Evolutionary conservation across 1,140 invertebrate species (phyloP).

Genomic region (Octopus bimaculoides): DNA sequence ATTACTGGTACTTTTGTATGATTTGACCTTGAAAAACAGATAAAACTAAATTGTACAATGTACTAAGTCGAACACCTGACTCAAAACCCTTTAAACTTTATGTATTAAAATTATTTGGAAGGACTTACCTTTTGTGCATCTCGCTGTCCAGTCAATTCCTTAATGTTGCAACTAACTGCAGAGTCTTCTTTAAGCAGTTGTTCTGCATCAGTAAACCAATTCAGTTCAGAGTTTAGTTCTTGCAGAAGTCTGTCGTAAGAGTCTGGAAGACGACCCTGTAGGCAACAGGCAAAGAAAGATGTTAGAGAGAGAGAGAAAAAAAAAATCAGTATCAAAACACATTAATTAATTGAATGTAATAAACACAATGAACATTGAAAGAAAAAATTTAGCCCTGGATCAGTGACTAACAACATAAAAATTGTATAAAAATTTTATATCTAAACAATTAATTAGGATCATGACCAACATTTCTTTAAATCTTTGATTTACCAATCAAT

Average conservation of each 20-base stretch:
- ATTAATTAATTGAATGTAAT: no score
- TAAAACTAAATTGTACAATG: no score
- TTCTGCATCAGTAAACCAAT: conserved; percentile 86
- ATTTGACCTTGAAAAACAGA: no score
- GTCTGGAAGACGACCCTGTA: conserved; percentile 42
- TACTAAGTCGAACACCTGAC: no score
- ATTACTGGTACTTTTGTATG: no score
- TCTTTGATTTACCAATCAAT: no score
- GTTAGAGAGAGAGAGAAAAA: background rate
- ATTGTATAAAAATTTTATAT: no score
- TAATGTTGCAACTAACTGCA: conserved; percentile 81
- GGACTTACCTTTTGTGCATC: conserved; percentile 60
- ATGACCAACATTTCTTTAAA: no score
- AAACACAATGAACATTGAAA: no score
- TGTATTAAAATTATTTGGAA: background rate
- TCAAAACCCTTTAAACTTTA: background rate
- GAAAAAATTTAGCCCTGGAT: no score
- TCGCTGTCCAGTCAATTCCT: conserved; percentile 85
- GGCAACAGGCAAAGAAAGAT: background rate
- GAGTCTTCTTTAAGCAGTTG: conserved; percentile 83
- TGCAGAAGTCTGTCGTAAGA: conserved; percentile 65
- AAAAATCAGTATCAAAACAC: background rate
- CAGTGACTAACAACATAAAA: no score
- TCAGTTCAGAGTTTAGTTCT: conserved; percentile 82
- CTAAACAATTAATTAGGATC: no score